These are phyloP conservation scores for Dromaius novaehollandiae DNA, from an alignment of 2,113 vertebrate genomes.

Conservation along the genomic window DNA sequence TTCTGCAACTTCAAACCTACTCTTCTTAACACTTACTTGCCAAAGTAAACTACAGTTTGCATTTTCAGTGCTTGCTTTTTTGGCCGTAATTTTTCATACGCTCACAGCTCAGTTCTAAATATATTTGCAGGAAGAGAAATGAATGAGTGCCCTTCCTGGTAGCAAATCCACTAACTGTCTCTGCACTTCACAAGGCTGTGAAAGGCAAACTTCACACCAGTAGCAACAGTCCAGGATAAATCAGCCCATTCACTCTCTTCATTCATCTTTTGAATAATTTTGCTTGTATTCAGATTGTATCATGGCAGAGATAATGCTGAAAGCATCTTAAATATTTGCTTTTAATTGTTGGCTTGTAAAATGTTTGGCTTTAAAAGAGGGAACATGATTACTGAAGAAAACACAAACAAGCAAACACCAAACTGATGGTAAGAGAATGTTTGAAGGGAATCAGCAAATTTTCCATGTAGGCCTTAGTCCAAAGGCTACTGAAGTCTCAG, in stretches of 20 bases:
- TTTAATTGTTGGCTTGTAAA: constrained; percentile 4
- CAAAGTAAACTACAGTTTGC: not conserved
- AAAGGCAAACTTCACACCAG: constrained; percentile 39
- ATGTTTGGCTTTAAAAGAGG: not conserved
- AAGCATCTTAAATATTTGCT: not conserved
- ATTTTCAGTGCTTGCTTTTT: constrained; percentile 1
- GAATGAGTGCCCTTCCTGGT: constrained; percentile 30
- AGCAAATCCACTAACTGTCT: constrained; percentile 45
- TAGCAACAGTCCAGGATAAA: constrained; percentile 36
- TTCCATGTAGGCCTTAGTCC: not conserved
- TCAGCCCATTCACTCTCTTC: constrained; percentile 24
- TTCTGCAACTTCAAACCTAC: not conserved
- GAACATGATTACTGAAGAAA: not conserved
- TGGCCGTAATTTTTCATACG: not conserved
- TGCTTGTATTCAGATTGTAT: constrained; percentile 7
- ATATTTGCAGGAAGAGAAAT: constrained; percentile 2
- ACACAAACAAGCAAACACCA: not conserved
- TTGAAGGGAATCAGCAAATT: not conserved
- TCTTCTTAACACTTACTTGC: not conserved
- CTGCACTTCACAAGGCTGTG: constrained; percentile 46
- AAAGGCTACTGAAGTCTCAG: not conserved
- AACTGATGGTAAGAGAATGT: not conserved
- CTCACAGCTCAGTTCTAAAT: constrained; percentile 18
- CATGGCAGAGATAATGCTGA: not conserved
- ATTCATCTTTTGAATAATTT: constrained; percentile 46